Conservation (phyloP, 2,888 invertebrate species). For the Hydroisotoma schaefferi region DNA sequence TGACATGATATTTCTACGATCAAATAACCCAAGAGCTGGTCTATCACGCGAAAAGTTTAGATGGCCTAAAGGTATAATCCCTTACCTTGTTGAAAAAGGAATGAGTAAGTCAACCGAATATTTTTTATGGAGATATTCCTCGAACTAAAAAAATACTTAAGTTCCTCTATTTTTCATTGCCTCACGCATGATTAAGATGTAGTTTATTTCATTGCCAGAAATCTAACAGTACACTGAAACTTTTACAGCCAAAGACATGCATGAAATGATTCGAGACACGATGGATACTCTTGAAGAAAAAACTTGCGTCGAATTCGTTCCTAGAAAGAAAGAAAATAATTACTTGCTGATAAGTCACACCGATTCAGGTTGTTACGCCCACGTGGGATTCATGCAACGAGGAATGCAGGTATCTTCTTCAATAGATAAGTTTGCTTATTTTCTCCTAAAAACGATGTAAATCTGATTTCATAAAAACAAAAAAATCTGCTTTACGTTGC, state of each 20-base stretch:
- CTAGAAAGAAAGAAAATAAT: constrained; percentile 30
- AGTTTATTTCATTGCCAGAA: background rate
- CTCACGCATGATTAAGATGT: background rate
- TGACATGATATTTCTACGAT: constrained; percentile 35
- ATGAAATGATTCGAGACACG: constrained; percentile 24
- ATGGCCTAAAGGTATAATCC: constrained; percentile 29
- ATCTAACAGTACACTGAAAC: constrained; percentile 7
- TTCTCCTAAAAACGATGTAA: too few species aligned
- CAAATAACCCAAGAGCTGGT: constrained; percentile 23
- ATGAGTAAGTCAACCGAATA: constrained; percentile 19
- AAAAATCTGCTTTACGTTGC: too few species aligned
- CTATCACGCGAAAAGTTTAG: constrained; percentile 20
- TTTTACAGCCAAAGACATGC: constrained; percentile 23
- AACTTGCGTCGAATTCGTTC: constrained; percentile 32
- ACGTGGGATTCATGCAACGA: constrained; percentile 36
- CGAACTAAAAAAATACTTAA: background rate
- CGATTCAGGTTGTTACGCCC: constrained; percentile 36
- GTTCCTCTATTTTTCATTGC: background rate
- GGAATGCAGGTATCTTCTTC: constrained; percentile 42
- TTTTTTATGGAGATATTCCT: background rate
- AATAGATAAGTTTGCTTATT: too few species aligned
- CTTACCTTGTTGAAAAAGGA: constrained; percentile 23
- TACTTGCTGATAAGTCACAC: constrained; percentile 35
- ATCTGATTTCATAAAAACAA: constrained; percentile 6
- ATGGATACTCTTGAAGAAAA: constrained; percentile 28